Conservation (phyloP, 2,888 invertebrate species). For the Clusia tigrina region DNA sequence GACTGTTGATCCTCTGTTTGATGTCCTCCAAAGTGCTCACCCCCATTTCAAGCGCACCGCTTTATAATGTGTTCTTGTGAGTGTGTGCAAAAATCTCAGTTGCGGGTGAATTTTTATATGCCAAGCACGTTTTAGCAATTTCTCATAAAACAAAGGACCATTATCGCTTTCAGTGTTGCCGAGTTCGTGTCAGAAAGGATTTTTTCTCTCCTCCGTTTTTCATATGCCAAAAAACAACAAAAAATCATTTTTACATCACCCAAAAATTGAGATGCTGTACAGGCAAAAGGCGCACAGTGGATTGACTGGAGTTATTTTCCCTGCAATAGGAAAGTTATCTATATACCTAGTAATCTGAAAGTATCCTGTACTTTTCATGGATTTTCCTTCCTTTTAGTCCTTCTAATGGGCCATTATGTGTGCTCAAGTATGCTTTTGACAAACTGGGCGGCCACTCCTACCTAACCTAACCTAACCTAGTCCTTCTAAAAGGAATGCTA, state of each 20-base stretch:
- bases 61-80: not conserved
- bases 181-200: not conserved
- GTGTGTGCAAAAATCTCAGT: slow-evolving; percentile 17
- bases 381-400: too few relatives aligned
- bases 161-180: slow-evolving; percentile 51
- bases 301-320: too few relatives aligned
- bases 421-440: too few relatives aligned
- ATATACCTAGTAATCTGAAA: too few relatives aligned
- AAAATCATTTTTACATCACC: not conserved
- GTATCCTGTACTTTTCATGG: too few relatives aligned
- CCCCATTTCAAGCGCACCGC: not conserved
- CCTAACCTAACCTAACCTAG: too few relatives aligned
- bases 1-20: slow-evolving; percentile 58
- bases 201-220: not conserved
- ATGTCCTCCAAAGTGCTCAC: slow-evolving; percentile 37
- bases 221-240: not conserved
- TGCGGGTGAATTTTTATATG: slow-evolving; percentile 41
- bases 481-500: too few relatives aligned
- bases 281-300: too few relatives aligned
- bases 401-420: too few relatives aligned
- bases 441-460: too few relatives aligned
- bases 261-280: slow-evolving; percentile 4
- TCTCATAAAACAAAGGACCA: slow-evolving; percentile 64
- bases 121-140: slow-evolving; percentile 63
- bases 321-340: too few relatives aligned